These are phyloP conservation scores for Suricata suricatta DNA, from an alignment of 2,113 vertebrate genomes.

Conservation along the genomic window DNA sequence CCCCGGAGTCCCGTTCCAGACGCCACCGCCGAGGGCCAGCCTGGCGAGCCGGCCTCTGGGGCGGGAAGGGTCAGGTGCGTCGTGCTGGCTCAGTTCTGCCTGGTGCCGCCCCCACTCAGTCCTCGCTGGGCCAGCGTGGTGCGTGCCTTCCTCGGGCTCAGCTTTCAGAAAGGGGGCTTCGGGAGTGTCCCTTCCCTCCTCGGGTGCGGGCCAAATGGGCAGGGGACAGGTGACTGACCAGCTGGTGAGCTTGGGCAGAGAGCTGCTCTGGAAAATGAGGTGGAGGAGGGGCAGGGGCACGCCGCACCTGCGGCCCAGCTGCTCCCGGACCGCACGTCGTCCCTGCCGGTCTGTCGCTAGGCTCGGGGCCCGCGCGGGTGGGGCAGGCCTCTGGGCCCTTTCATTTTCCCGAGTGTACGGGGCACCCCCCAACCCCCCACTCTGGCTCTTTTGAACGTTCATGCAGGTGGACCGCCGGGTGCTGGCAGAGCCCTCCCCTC, in stretches of 20 bases:
- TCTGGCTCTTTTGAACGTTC: background rate
- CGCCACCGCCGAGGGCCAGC: accelerated
- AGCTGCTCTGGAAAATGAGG: background rate
- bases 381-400: background rate
- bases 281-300: background rate
- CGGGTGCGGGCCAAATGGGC: accelerated
- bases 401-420: background rate
- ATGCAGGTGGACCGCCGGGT: background rate
- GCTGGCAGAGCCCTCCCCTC: too few relatives aligned
- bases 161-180: background rate
- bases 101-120: accelerated
- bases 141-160: background rate
- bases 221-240: background rate
- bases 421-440: too few relatives aligned
- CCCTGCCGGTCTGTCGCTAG: accelerated
- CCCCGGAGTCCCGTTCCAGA: background rate
- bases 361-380: accelerated
- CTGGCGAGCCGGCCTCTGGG: background rate
- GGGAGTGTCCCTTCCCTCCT: background rate
- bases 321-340: accelerated
- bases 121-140: accelerated
- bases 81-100: accelerated
- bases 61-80: accelerated
- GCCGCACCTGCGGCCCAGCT: background rate
- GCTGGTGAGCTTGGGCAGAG: background rate